These are phyloP conservation scores for Anoncus sp. DNA, from an alignment of 2,888 invertebrate genomes.

Conservation along the genomic window DNA sequence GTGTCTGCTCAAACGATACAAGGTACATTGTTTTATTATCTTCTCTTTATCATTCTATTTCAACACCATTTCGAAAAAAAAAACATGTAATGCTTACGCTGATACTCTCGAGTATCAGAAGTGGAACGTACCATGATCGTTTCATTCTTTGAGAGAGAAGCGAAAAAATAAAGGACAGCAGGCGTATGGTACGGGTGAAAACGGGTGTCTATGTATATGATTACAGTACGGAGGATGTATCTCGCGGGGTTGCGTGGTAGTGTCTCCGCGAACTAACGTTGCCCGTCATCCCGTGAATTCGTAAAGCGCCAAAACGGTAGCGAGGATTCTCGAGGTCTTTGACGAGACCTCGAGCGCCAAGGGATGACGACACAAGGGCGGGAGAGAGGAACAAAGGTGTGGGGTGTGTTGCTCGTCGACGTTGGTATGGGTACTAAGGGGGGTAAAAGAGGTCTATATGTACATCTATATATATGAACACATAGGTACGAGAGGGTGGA, in stretches of 20 bases:
- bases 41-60: too few relatives aligned
- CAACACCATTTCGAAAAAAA: too few relatives aligned
- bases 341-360: slow-evolving; percentile 48
- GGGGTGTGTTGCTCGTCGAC: slow-evolving; percentile 64
- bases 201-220: slow-evolving; percentile 23
- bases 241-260: slow-evolving; percentile 20
- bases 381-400: slow-evolving; percentile 53
- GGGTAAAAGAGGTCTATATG: slow-evolving; percentile 39
- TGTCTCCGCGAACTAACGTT: slow-evolving; percentile 71
- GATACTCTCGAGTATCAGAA: too few relatives aligned
- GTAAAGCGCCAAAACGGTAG: slow-evolving; percentile 71
- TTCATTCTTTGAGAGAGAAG: slow-evolving; percentile 40
- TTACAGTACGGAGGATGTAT: slow-evolving; percentile 38
- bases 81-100: too few relatives aligned
- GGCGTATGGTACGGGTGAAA: slow-evolving; percentile 24
- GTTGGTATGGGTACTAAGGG: slow-evolving; percentile 17
- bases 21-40: too few relatives aligned
- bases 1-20: too few relatives aligned
- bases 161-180: slow-evolving; percentile 28
- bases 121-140: slow-evolving; percentile 4
- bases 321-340: slow-evolving; percentile 75
- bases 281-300: slow-evolving; percentile 78
- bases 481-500: slow-evolving; percentile 44
- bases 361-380: slow-evolving; percentile 48
- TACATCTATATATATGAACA: neutral